Base-by-base conservation (phyloP, 2,797 vertebrate genomes). In the Acipenser ruthenus region DNA sequence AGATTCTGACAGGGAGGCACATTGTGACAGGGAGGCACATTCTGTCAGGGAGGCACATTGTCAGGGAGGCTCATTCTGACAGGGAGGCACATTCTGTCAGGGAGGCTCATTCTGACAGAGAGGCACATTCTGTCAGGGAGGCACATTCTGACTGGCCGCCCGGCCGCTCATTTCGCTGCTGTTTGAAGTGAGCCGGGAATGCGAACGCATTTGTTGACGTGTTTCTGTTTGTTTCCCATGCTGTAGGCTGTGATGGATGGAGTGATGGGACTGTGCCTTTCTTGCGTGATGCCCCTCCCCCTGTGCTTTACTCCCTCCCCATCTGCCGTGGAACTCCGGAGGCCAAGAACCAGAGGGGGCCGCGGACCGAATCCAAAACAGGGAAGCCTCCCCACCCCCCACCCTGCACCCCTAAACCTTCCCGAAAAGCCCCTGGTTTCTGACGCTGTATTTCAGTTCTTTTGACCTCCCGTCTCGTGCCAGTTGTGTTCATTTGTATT, bases 171-270 rank as follows among this genome's bases (percentile, higher is more conserved):
- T 37, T 37, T 4, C 23, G 9, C 55, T 58, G 55, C 11, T 58
- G 55, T 58, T 58, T 50, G 9, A 23, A 6, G 6, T 6, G 59
- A 55, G 48, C 53, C 12, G 9, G 61, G 12, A n/a, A 48, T 47
- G 60, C 6, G 47, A 49, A 11, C 23, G 10, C 48, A 18, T 73
- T 72, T 72, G 71, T 70, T 66, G 71, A 72, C 73, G 70, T 81
- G 79, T 77, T 71, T 59, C 72, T 84, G 70, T 84, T 65, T 83
- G 8, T 82, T 68, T 61, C 77, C 77, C 83, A 70, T 50, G 68
- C 81, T 87, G 64, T 81, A 97, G 94, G 91, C 91, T 97, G 91
- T 95, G 90, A 91, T 77, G 48, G 69, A 77, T 73, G 79, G 85
- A 80, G 76, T 75, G 69, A 70, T 67, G 81, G 83, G 83, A 88